Evolutionary conservation across 1,140 invertebrate species (phyloP).

Genomic region (Halictus rubicundus): DNA sequence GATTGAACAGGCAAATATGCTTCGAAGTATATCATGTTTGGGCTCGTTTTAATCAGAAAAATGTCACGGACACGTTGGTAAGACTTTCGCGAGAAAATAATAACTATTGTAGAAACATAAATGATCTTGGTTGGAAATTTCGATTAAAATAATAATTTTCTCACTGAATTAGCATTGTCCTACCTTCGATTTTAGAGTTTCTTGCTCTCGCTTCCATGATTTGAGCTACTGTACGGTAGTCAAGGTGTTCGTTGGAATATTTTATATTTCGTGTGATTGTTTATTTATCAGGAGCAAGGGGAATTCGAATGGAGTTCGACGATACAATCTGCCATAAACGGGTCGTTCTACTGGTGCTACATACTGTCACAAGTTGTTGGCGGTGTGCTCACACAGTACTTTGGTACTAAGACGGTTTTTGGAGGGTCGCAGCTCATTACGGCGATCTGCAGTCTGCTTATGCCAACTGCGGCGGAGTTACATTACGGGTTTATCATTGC

Average conservation of each 20-base stretch:
- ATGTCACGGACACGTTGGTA: no score
- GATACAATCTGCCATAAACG: conserved; percentile 84
- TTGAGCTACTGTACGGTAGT: no score
- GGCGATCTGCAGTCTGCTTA: conserved; percentile 85
- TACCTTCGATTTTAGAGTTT: no score
- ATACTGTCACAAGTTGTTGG: conserved; percentile 87
- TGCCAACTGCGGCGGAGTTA: conserved; percentile 83
- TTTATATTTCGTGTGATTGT: background rate
- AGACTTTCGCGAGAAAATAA: no score
- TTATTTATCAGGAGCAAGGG: conserved; percentile 73
- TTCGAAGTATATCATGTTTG: no score
- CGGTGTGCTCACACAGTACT: conserved; percentile 87
- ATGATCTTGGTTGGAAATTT: no score
- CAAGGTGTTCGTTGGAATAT: background rate
- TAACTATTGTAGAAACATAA: no score
- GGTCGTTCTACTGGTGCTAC: conserved; percentile 88
- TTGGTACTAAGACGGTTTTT: conserved; percentile 90
- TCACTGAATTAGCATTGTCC: no score
- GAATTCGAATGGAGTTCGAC: conserved; percentile 84
- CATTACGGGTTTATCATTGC: conserved; percentile 84
- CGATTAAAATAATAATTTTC: no score
- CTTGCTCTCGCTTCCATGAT: no score
- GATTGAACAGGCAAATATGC: no score
- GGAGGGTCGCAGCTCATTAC: conserved; percentile 86
- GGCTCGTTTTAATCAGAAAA: no score